A percentile compares a stretch with the other conserved stretches of the same genome.
Evolutionary conservation across 2,888 invertebrate species (phyloP).

Genomic region (Sphecodes monilicornis): DNA sequence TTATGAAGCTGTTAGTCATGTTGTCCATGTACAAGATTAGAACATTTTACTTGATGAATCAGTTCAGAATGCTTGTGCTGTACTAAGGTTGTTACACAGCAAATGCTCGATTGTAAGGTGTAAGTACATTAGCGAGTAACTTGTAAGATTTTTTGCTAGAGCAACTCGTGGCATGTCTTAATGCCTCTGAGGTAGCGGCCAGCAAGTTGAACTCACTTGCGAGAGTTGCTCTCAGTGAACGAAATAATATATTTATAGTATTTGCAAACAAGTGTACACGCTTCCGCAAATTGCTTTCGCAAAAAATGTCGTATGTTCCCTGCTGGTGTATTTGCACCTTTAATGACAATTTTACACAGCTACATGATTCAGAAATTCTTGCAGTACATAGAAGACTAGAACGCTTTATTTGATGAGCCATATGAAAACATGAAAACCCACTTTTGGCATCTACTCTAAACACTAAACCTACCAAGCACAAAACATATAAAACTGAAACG

Average conservation of each 20-base stretch:
- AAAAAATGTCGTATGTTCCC: neutral
- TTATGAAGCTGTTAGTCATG: too few species aligned
- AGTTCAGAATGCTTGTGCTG: neutral
- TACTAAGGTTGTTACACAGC: neutral
- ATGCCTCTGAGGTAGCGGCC: too few species aligned
- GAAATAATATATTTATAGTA: neutral
- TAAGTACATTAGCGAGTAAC: neutral
- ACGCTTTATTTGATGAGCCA: neutral
- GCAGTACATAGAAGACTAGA: neutral
- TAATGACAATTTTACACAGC: neutral
- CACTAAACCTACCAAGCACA: too few species aligned
- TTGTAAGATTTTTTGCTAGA: too few species aligned
- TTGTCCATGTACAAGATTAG: too few species aligned
- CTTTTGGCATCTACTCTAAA: neutral
- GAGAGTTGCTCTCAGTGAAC: neutral
- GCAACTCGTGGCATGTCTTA: too few species aligned
- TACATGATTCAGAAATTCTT: neutral
- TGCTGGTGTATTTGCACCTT: neutral
- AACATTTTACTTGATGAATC: too few species aligned
- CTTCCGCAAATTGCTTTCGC: neutral
- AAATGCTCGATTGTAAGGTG: neutral
- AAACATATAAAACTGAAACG: too few species aligned
- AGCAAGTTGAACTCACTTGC: neutral
- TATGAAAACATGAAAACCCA: neutral
- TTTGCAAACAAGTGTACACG: neutral